Base-by-base conservation (phyloP, 2,888 invertebrate genomes). In the Agrochola lychnidis region DNA sequence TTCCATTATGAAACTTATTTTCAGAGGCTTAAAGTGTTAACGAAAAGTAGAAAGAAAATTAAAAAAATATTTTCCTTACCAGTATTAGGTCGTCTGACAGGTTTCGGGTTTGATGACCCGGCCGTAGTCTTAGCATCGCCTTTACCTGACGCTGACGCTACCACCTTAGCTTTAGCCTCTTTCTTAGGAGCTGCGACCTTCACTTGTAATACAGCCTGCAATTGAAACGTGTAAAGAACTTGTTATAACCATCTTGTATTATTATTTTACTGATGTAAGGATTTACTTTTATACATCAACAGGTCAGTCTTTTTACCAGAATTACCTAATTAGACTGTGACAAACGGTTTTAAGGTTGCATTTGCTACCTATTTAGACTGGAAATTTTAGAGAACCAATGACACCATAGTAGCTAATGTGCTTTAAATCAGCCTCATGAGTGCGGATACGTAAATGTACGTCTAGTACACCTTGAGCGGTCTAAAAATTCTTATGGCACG, bases 161-260 rank as follows among this genome's bases (percentile, higher is more conserved):
- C 96, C 0, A 97, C 94, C 68, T 97, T 97, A 0, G 97, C 93
- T 80, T 97, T 97, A 0, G 86, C 85, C 22, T 97, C 97, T 89
- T 98, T 98, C 87, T 97, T 97, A 0, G 97, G 96, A 0, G 97
- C 97, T 0, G 97, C 94, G 22, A 97, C 94, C 94, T 98, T 98
- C 6, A 98, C 98, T 85, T 97, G 97, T 76, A 99, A 98, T 70
- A 99, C 98, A 56, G 99, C 99, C 94, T 97, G 85, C 84, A 89
- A 70, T n/a, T 14, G 1, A 42, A 64, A 16, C 0, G 16, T 48
- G 10, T 14, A 16, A 14, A 7, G 9, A 45, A 36, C 0, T 42
- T 42, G 5, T 30, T 22, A 25, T 30, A 16, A 25, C 14, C 40
- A 25, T 76, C 22, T 30, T n/a, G n/a, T 14, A n/a, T 14, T 25